phyloP scores from a whole-genome alignment of 2,888 invertebrate species.

The Dromius quadrimaculatus region DNA sequence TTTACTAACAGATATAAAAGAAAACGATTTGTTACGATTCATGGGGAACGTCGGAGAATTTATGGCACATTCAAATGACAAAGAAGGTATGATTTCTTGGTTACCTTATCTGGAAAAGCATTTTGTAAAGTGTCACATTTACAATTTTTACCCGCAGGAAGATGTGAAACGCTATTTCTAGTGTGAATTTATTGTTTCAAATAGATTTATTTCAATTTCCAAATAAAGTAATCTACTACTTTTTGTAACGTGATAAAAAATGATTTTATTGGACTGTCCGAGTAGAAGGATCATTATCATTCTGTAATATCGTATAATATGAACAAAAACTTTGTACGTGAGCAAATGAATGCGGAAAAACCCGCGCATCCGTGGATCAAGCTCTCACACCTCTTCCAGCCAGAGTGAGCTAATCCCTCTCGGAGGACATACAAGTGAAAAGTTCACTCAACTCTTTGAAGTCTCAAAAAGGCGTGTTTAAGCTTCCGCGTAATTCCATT shows the following conservation, averaged over 20 bases:
- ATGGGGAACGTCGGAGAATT: conserved; percentile 9
- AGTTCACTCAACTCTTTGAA: conserved; percentile 40
- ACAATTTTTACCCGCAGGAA: conserved; percentile 11
- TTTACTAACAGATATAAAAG: too few species aligned
- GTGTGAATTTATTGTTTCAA: neutral
- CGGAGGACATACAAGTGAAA: neutral
- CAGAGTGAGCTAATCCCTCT: conserved; percentile 28
- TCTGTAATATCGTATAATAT: too few species aligned
- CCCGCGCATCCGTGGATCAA: neutral
- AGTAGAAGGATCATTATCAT: too few species aligned
- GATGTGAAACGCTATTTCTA: too few species aligned
- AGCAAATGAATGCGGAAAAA: conserved; percentile 16
- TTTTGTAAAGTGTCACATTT: conserved; percentile 26
- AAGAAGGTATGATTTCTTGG: conserved; percentile 30
- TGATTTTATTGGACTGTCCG: too few species aligned
- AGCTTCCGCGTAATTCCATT: conserved; percentile 42
- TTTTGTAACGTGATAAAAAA: too few species aligned
- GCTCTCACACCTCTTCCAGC: neutral
- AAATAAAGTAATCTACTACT: too few species aligned
- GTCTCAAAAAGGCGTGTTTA: conserved; percentile 37
- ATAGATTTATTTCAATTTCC: too few species aligned
- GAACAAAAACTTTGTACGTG: conserved; percentile 22
- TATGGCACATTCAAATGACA: conserved; percentile 30
- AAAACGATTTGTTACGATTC: too few species aligned
- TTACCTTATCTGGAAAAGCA: conserved; percentile 30